Evolutionary conservation across 2,888 invertebrate species (phyloP).

Genomic region (Deilephila elpenor): DNA sequence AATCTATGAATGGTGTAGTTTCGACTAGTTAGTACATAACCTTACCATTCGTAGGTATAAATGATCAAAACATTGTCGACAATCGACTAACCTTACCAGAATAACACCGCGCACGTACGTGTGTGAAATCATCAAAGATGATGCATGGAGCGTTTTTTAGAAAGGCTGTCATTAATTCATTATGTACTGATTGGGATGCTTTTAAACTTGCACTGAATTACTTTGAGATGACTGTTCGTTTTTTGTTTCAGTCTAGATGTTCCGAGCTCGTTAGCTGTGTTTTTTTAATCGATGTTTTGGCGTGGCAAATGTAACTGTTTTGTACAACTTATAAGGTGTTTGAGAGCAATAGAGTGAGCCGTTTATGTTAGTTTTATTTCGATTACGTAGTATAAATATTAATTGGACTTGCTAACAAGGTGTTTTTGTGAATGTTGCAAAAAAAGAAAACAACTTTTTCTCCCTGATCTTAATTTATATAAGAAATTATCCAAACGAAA

Average conservation of each 20-base stretch:
- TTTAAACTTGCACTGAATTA: conserved; percentile 38
- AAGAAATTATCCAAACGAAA: too few relatives aligned
- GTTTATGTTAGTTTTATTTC: background rate
- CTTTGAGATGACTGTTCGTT: conserved; percentile 28
- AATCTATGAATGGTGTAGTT: too few relatives aligned
- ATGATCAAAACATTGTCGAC: background rate
- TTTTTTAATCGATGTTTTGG: background rate
- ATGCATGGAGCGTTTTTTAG: conserved; percentile 47
- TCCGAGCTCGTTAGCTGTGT: background rate
- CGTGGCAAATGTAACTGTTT: background rate
- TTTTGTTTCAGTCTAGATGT: conserved; percentile 26
- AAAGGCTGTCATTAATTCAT: conserved; percentile 54
- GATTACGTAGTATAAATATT: too few relatives aligned
- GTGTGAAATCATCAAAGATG: conserved; percentile 36
- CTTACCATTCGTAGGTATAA: background rate
- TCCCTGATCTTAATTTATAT: too few relatives aligned
- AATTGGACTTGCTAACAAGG: too few relatives aligned
- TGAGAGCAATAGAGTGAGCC: background rate
- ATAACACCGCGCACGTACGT: conserved; percentile 30
- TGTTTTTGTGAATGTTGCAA: too few relatives aligned
- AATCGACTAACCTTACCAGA: conserved; percentile 27
- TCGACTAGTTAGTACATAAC: too few relatives aligned
- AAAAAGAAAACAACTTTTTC: too few relatives aligned
- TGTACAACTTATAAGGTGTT: background rate
- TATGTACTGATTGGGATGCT: conserved; percentile 54